A percentile compares a stretch with the other conserved stretches of the same genome.
Conservation (phyloP, 2,888 invertebrate species). For the Hyposoter dolosus region DNA sequence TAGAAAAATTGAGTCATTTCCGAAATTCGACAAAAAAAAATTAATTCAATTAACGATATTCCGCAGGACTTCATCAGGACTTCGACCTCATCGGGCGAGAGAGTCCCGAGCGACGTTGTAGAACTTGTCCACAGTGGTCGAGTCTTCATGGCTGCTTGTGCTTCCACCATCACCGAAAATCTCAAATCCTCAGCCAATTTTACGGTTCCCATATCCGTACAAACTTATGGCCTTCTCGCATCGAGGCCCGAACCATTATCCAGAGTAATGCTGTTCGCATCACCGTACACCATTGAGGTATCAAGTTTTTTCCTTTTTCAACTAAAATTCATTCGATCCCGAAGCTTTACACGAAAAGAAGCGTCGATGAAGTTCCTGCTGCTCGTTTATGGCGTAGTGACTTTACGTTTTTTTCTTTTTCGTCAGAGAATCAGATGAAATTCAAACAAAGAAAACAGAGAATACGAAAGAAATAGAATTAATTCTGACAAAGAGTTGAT, state of each 20-base stretch:
- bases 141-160: slow-evolving; percentile 87
- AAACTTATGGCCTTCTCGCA: slow-evolving; percentile 92
- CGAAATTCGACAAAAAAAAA: background rate
- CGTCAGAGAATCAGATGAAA: too few species aligned
- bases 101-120: slow-evolving; percentile 83
- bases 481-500: too few species aligned
- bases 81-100: slow-evolving; percentile 77
- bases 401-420: too few species aligned
- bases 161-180: slow-evolving; percentile 86
- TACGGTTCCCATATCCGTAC: slow-evolving; percentile 91
- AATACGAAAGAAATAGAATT: too few species aligned
- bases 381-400: too few species aligned
- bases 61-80: slow-evolving; percentile 64
- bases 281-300: slow-evolving; percentile 89
- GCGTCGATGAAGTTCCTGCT: too few species aligned
- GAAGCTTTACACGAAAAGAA: too few species aligned
- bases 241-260: slow-evolving; percentile 93
- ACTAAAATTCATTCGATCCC: background rate
- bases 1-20: background rate
- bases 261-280: slow-evolving; percentile 92
- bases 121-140: slow-evolving; percentile 85
- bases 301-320: background rate
- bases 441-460: too few species aligned
- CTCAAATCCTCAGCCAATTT: slow-evolving; percentile 89
- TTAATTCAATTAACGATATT: background rate